phyloP scores from a whole-genome alignment of 2,113 vertebrate genomes.

The Zonotrichia leucophrys region DNA sequence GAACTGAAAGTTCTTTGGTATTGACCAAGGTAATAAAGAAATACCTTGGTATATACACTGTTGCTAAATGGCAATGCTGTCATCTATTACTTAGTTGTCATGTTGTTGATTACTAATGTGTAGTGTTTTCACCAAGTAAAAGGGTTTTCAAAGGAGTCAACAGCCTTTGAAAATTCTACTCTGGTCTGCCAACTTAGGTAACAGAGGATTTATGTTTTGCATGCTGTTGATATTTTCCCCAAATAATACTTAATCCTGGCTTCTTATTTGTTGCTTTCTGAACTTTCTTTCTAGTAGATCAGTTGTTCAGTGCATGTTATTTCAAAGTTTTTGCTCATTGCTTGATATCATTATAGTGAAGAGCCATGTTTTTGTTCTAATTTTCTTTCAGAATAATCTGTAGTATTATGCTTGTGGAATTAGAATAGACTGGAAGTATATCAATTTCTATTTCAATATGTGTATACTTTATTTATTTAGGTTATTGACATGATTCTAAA shows the following conservation, averaged over 20 bases:
- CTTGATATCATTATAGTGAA: constrained; percentile 1
- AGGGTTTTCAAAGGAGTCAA: constrained; percentile 52
- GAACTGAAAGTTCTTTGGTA: neutral
- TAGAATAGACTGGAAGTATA: neutral
- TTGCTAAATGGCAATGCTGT: constrained; percentile 72
- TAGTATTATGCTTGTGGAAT: neutral
- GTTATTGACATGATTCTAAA: neutral
- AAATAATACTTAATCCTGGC: neutral
- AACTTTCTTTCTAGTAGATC: neutral
- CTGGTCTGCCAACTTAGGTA: neutral
- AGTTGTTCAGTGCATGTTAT: neutral
- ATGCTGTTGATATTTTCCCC: neutral
- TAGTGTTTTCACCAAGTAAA: constrained; percentile 17
- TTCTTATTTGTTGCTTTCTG: neutral
- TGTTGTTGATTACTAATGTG: constrained; percentile 34
- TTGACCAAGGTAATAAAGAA: neutral
- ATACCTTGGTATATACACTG: neutral
- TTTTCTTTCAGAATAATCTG: neutral
- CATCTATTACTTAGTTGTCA: neutral
- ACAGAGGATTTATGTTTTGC: constrained; percentile 10
- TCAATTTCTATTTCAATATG: neutral
- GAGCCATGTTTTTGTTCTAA: neutral
- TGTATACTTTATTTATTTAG: neutral
- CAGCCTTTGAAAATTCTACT: constrained; percentile 40
- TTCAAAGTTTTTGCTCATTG: constrained; percentile 20